These are phyloP conservation scores for Varecia variegata DNA, from an alignment of 2,797 vertebrate genomes.

Conservation along the genomic window DNA sequence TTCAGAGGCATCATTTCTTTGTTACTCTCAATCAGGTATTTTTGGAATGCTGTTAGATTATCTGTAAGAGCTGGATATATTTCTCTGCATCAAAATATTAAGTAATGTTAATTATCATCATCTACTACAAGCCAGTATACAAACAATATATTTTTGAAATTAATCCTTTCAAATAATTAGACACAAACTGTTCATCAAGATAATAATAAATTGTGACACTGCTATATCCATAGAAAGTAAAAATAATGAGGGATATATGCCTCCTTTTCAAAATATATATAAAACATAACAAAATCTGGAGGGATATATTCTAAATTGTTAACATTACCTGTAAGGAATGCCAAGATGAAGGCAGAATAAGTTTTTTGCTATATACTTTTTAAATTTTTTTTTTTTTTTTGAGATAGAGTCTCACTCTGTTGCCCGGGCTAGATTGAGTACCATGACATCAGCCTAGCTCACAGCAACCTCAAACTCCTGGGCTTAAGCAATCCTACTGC, in stretches of 20 bases:
- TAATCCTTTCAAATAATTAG: slow-evolving; percentile 1
- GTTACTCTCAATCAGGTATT: slow-evolving; percentile 92
- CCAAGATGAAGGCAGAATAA: neutral
- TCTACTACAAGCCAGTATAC: neutral
- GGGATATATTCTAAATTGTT: neutral
- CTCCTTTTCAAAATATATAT: neutral
- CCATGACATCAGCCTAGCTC: no score
- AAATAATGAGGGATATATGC: neutral
- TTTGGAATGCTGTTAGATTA: slow-evolving; percentile 90
- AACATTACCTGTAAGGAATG: neutral
- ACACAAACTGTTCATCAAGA: neutral
- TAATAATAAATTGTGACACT: neutral
- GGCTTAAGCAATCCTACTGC: no score
- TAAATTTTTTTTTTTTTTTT: no score
- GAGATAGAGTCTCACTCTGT: no score
- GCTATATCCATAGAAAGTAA: neutral
- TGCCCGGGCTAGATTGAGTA: no score
- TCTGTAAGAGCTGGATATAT: slow-evolving; percentile 90
- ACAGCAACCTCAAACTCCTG: no score
- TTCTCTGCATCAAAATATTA: slow-evolving; percentile 84
- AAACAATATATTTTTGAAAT: slow-evolving; percentile 11
- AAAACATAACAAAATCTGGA: neutral
- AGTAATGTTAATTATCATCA: slow-evolving; percentile 46
- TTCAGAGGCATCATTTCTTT: slow-evolving; percentile 94
- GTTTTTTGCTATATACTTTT: neutral